Conservation (phyloP, 2,888 invertebrate genomes). For the Hydraecia micacea region DNA sequence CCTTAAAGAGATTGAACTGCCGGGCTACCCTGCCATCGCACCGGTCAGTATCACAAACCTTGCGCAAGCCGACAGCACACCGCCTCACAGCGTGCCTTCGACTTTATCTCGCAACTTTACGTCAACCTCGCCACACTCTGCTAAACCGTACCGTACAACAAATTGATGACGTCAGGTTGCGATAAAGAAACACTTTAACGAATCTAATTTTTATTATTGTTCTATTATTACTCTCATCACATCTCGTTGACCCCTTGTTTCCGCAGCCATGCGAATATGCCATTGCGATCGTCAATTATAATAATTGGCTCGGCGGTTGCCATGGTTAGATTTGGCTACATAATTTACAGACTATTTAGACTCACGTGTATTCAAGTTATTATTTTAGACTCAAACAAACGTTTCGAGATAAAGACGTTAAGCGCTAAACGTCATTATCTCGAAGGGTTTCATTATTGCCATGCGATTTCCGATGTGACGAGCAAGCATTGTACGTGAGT, state of each 20-base stretch:
- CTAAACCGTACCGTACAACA: not conserved
- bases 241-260: constrained; percentile 35
- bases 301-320: constrained; percentile 64
- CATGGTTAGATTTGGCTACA: constrained; percentile 53
- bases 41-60: constrained; percentile 85
- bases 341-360: constrained; percentile 17
- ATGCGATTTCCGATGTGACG: constrained; percentile 34
- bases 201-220: constrained; percentile 13
- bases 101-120: constrained; percentile 41
- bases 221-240: constrained; percentile 22
- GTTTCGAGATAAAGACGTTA: constrained; percentile 17
- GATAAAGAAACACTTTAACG: constrained; percentile 24
- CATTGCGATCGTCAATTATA: constrained; percentile 71
- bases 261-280: constrained; percentile 78
- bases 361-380: constrained; percentile 10
- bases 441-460: constrained; percentile 17
- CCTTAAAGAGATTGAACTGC: constrained; percentile 93
- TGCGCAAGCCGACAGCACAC: constrained; percentile 34
- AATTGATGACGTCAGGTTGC: constrained; percentile 36
- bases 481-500: constrained; percentile 64
- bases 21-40: constrained; percentile 83
- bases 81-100: constrained; percentile 15
- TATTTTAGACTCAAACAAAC: constrained; percentile 19
- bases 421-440: constrained; percentile 3
- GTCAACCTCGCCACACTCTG: constrained; percentile 13